Base-by-base conservation (phyloP, 2,888 invertebrate species). In the Carterocephalus palaemon region DNA sequence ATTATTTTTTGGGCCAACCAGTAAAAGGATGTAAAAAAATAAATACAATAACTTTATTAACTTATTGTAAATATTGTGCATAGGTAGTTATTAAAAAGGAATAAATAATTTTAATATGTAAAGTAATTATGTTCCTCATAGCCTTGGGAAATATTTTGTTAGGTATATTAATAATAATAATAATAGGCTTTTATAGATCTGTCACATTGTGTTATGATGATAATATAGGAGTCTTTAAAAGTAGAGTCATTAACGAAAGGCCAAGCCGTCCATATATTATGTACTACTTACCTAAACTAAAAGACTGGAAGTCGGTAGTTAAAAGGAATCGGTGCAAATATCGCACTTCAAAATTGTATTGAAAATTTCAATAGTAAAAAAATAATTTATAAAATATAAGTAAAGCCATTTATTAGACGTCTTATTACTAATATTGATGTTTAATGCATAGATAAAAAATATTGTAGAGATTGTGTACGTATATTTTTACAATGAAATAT, bases 401-500 rank as follows among this genome's bases (percentile, higher is more conserved):
- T 54, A 49, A 54, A 60, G 60, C 59, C 58, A 56, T 56, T 54
- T 43, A 43, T 22, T 43, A 56, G 53, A 53, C 31, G 51, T 55
- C 57, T 52, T 59, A 56, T 48, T 51, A 54, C 45, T 51, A 51
- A 51, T 48, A 62, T 56, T 51, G 53, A 62, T 60, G 47, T 62
- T 54, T 61, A 64, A 57, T 63, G 54, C 59, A 62, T 63, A 66
- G 59, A 56, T 57, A 69, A 70, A 62, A 65, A 61, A 72, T 29
- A 12, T 28, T 36, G 15, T 28, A 43, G 24, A 41, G 29, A 43
- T 29, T 60, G 53, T 75, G 76, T 80, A 77, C 68, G 70, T 80
- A 75, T 82, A 82, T 83, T 83, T 83, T 81, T 83, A 80, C 75
- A 75, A 72, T 74, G 74, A 78, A 67, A 75, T 82, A 77, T 75